These are phyloP conservation scores for Meloe dianella DNA, from an alignment of 2,888 invertebrate species.

Conservation along the genomic window DNA sequence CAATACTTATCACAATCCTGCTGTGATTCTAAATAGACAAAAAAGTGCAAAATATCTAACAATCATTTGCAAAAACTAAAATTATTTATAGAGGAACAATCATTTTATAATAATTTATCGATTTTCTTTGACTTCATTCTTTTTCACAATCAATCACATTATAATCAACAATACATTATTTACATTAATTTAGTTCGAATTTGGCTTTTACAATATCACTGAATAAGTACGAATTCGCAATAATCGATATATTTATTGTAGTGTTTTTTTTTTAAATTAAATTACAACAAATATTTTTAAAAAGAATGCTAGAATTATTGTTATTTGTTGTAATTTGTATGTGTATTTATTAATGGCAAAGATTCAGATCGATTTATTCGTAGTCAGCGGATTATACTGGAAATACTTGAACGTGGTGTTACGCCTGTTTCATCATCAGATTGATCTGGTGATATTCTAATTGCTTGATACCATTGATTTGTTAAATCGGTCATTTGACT, in stretches of 20 bases:
- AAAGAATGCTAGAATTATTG: no score
- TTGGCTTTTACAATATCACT: constrained; percentile 10
- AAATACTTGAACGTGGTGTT: constrained; percentile 57
- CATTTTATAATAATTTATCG: not conserved
- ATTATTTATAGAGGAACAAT: not conserved
- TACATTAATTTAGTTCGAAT: constrained; percentile 4
- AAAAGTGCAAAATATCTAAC: not conserved
- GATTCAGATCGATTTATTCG: constrained; percentile 17
- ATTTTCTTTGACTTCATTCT: no score
- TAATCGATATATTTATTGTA: not conserved
- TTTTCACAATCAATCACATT: not conserved
- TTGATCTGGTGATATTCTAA: constrained; percentile 85
- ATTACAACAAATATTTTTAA: no score
- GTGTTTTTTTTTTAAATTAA: not conserved
- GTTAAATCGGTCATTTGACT: constrained; percentile 96
- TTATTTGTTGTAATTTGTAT: not conserved
- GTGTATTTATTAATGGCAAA: not conserved
- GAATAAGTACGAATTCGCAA: not conserved
- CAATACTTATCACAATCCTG: not conserved
- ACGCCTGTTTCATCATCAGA: constrained; percentile 75
- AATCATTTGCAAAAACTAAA: not conserved
- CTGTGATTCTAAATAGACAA: not conserved
- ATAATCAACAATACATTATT: not conserved
- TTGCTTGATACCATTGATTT: constrained; percentile 97
- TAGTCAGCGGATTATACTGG: constrained; percentile 59